Conservation (phyloP, 2,888 invertebrate genomes). For the Athalia cordata region DNA sequence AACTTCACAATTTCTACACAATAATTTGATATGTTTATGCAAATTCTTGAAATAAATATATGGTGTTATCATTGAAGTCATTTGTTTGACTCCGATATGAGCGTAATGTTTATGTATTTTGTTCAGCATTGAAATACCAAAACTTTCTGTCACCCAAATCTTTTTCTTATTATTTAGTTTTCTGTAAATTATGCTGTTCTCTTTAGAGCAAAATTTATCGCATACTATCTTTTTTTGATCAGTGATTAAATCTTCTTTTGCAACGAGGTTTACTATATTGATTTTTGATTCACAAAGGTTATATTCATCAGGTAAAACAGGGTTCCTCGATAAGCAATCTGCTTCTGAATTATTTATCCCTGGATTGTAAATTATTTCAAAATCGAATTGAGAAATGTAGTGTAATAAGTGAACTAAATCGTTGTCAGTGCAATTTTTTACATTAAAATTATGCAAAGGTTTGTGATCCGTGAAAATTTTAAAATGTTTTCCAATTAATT, state of each 20-base stretch:
- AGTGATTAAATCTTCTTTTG: slow-evolving; percentile 43
- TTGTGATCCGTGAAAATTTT: slow-evolving; percentile 40
- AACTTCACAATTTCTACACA: slow-evolving; percentile 20
- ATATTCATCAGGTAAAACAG: slow-evolving; percentile 45
- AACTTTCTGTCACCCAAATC: slow-evolving; percentile 36
- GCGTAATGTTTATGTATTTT: slow-evolving; percentile 48
- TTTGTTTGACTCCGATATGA: slow-evolving; percentile 46
- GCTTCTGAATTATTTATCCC: slow-evolving; percentile 47
- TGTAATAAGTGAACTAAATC: slow-evolving; percentile 33
- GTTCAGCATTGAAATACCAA: slow-evolving; percentile 47
- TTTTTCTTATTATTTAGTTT: slow-evolving; percentile 46
- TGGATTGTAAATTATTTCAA: slow-evolving; percentile 46
- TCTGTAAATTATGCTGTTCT: slow-evolving; percentile 46
- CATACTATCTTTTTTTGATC: slow-evolving; percentile 47
- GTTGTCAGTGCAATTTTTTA: slow-evolving; percentile 44
- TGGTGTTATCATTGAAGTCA: slow-evolving; percentile 45
- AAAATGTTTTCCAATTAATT: slow-evolving; percentile 44
- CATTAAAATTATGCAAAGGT: slow-evolving; percentile 48
- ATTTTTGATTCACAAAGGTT: slow-evolving; percentile 22
- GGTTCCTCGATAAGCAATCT: slow-evolving; percentile 46
- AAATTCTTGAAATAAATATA: slow-evolving; percentile 47
- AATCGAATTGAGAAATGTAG: slow-evolving; percentile 46
- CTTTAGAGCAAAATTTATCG: slow-evolving; percentile 39
- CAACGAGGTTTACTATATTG: slow-evolving; percentile 39
- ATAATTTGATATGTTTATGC: slow-evolving; percentile 11